phyloP scores from a whole-genome alignment of 2,888 invertebrate genomes.

The Cremastinae sp. region DNA sequence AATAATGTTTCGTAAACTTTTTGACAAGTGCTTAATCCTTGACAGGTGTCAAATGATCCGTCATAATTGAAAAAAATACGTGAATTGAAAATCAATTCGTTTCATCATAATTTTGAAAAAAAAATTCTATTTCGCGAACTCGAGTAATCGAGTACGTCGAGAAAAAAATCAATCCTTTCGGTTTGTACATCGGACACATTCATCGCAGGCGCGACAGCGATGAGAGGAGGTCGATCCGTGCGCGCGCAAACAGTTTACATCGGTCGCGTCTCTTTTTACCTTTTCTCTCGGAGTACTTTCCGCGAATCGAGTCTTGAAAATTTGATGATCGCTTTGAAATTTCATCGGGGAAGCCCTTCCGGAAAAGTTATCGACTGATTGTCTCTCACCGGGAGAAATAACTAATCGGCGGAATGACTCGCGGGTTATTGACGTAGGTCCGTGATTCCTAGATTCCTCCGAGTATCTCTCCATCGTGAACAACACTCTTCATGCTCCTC shows the following conservation, averaged over 20 bases:
- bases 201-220: slow-evolving; percentile 31
- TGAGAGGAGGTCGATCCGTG: slow-evolving; percentile 23
- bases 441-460: no score
- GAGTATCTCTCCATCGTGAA: no score
- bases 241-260: slow-evolving; percentile 46
- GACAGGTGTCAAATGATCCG: neutral
- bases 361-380: neutral
- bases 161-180: slow-evolving; percentile 51
- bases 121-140: neutral
- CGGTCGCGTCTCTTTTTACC: slow-evolving; percentile 10
- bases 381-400: neutral
- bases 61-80: neutral
- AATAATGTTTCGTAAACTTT: no score
- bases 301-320: neutral
- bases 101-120: neutral
- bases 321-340: neutral
- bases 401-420: neutral
- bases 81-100: slow-evolving; percentile 1
- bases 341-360: neutral
- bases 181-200: slow-evolving; percentile 12
- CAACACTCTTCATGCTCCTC: no score
- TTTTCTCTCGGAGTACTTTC: slow-evolving; percentile 18
- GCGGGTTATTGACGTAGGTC: no score
- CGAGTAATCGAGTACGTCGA: slow-evolving; percentile 36
- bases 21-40: no score